Conservation (phyloP, 2,888 invertebrate genomes). For the Apeira syringaria region DNA sequence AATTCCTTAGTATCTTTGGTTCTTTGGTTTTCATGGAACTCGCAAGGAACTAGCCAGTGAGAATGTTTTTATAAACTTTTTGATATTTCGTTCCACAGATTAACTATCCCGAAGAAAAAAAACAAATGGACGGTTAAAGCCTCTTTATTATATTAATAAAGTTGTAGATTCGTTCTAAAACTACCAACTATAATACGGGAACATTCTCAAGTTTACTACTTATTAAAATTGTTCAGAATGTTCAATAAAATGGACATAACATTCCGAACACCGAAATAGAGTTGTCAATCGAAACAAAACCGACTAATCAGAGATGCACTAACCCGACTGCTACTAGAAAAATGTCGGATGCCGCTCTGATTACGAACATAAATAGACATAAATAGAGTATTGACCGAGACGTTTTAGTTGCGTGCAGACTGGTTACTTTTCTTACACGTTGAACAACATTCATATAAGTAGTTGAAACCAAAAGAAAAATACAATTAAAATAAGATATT, state of each 20-base stretch:
- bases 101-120: too few species aligned
- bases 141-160: too few species aligned
- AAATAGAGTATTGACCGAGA: conserved; percentile 30
- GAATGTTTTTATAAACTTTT: too few species aligned
- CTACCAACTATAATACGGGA: conserved; percentile 5
- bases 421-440: too few species aligned
- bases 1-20: too few species aligned
- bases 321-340: conserved; percentile 22
- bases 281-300: conserved; percentile 20
- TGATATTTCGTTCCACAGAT: too few species aligned
- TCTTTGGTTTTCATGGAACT: too few species aligned
- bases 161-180: conserved; percentile 6
- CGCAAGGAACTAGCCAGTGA: too few species aligned
- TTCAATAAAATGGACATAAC: conserved; percentile 14
- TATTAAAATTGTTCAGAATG: conserved; percentile 20
- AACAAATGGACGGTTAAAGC: too few species aligned
- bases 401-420: conserved; percentile 5
- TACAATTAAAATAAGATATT: too few species aligned
- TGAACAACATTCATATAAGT: too few species aligned
- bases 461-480: too few species aligned
- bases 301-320: conserved; percentile 10
- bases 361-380: conserved; percentile 26
- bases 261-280: conserved; percentile 20
- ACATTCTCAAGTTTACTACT: conserved; percentile 18
- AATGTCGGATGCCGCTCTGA: conserved; percentile 19